phyloP scores from a whole-genome alignment of 2,888 invertebrate species.

The Tenthredo amoena region DNA sequence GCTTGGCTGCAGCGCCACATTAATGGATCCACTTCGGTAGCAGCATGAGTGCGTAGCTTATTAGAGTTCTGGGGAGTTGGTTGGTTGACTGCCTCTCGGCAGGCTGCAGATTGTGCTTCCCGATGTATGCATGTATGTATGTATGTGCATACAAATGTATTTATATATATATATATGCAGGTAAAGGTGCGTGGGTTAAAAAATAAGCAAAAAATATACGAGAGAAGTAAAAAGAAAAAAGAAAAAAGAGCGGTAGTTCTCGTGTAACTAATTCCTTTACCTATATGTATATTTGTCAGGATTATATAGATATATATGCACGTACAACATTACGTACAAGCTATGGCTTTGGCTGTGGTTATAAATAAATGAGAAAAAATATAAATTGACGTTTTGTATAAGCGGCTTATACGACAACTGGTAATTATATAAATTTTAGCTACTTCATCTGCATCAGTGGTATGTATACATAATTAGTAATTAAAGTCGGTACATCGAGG shows the following conservation, averaged over 20 bases:
- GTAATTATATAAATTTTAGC: conserved; percentile 18
- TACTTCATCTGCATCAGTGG: not conserved
- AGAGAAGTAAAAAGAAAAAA: not conserved
- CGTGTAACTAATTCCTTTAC: not conserved
- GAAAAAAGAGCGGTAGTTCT: not conserved
- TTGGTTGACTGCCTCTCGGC: not conserved
- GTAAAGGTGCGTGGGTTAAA: not conserved
- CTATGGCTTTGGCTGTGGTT: not conserved
- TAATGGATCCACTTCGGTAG: conserved; percentile 43
- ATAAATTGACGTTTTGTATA: not conserved
- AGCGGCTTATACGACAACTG: not conserved
- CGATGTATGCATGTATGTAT: not conserved
- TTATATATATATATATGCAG: not conserved
- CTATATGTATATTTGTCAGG: not conserved
- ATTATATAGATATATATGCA: not conserved
- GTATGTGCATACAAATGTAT: not conserved
- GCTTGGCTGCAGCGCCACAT: not conserved
- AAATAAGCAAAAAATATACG: not conserved
- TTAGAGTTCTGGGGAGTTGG: conserved; percentile 21
- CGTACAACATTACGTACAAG: not conserved
- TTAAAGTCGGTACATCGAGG: not conserved
- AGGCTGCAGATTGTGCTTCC: not conserved
- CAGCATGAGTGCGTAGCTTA: conserved; percentile 34
- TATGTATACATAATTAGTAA: not conserved
- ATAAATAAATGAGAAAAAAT: not conserved